Percentiles rank a stretch among this genome's conserved stretches.
These are phyloP conservation scores for Ctenomys sociabilis DNA, from an alignment of 2,113 vertebrate genomes.

Conservation along the genomic window DNA sequence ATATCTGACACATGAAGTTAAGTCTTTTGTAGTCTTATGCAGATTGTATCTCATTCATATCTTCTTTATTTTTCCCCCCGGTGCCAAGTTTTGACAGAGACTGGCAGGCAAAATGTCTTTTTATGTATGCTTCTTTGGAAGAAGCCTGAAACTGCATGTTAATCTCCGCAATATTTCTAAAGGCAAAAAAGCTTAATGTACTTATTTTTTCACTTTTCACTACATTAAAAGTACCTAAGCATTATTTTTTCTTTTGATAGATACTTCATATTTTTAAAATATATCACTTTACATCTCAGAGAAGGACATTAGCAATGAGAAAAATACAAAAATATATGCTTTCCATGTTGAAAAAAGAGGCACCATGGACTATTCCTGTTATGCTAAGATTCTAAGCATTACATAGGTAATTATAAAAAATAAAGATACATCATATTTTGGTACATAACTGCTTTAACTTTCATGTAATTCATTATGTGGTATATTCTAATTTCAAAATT, in stretches of 20 bases:
- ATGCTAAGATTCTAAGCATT: neutral
- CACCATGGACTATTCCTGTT: neutral
- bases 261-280: neutral
- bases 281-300: neutral
- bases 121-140: neutral
- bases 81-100: neutral
- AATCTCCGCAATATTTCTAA: neutral
- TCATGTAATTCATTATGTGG: neutral
- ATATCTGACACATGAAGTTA: neutral
- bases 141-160: neutral
- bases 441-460: neutral
- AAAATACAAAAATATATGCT: neutral
- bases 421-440: neutral
- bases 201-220: neutral
- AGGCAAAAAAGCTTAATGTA: neutral
- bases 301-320: neutral
- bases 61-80: conserved; percentile 13
- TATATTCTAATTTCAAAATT: neutral
- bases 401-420: neutral
- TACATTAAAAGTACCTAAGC: conserved; percentile 13
- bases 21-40: neutral
- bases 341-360: neutral
- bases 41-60: neutral
- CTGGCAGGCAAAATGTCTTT: neutral
- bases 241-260: conserved; percentile 14